These are phyloP conservation scores for Pseudomyrmex cubaensis DNA, from an alignment of 1,140 invertebrate genomes.

Conservation along the genomic window DNA sequence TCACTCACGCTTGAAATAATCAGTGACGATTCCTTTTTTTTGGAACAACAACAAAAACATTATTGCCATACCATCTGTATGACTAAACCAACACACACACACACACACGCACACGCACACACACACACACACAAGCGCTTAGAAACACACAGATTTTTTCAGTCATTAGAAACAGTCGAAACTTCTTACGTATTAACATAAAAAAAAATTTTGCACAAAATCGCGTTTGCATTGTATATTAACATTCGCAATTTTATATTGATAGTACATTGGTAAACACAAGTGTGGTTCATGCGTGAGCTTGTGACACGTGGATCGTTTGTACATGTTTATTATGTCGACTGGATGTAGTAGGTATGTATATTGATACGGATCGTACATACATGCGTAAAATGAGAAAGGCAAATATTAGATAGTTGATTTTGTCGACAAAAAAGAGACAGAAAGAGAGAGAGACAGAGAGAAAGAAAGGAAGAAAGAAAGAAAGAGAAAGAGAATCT, in stretches of 20 bases:
- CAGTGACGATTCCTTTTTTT: background rate
- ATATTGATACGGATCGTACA: constrained; percentile 17
- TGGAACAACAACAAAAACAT: background rate
- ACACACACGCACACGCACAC: too few species aligned
- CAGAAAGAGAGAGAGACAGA: too few species aligned
- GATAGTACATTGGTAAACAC: constrained; percentile 41
- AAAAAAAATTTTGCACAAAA: constrained; percentile 5
- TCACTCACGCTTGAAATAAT: constrained; percentile 29
- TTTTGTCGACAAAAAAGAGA: background rate
- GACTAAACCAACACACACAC: constrained; percentile 3
- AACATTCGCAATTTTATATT: constrained; percentile 49
- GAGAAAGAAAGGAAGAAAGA: background rate
- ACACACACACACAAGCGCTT: too few species aligned
- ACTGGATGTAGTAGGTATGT: background rate
- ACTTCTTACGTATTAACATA: background rate
- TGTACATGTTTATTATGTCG: constrained; percentile 37
- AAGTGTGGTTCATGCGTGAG: background rate
- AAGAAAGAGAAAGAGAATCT: background rate
- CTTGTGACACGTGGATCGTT: constrained; percentile 21
- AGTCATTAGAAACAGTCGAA: background rate
- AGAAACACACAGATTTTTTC: background rate
- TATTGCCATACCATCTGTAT: background rate
- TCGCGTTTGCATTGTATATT: background rate
- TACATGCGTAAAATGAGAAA: constrained; percentile 22
- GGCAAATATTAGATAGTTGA: constrained; percentile 23